Evolutionary conservation across 1,140 invertebrate genomes (phyloP).

Genomic region (Frieseomelitta varia): DNA sequence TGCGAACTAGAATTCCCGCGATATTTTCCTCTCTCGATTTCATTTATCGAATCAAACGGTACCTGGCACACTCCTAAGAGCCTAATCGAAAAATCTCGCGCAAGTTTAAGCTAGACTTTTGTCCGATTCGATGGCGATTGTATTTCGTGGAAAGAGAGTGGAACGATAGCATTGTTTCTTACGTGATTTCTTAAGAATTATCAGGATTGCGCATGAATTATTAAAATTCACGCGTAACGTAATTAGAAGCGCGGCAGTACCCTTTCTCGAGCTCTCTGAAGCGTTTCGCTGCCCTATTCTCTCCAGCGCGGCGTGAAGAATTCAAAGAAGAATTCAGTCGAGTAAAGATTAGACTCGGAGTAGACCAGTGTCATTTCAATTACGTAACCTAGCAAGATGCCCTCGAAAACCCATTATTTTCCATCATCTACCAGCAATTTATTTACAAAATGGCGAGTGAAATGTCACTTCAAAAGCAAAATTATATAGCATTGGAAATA

Average conservation of each 20-base stretch:
- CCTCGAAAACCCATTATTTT: no score
- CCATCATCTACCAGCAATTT: no score
- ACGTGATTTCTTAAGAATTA: neutral
- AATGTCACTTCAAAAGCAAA: no score
- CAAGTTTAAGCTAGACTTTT: neutral
- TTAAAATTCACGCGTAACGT: neutral
- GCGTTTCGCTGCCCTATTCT: neutral
- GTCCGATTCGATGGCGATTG: neutral
- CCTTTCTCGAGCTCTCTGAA: neutral
- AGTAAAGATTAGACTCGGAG: conserved; percentile 1
- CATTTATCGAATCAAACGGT: neutral
- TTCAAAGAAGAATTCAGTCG: neutral
- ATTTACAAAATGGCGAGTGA: no score
- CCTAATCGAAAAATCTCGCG: neutral
- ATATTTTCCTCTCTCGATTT: conserved; percentile 11
- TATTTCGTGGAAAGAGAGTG: neutral
- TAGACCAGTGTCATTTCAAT: conserved; percentile 35
- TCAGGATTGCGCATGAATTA: neutral
- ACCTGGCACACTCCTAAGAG: conserved; percentile 4
- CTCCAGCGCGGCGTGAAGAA: neutral
- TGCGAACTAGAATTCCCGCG: conserved; percentile 17
- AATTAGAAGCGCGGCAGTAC: neutral
- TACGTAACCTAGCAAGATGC: conserved; percentile 22
- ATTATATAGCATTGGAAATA: no score
- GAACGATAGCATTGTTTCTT: neutral